phyloP scores from a whole-genome alignment of 2,113 vertebrate species.

The Pristiophorus japonicus region DNA sequence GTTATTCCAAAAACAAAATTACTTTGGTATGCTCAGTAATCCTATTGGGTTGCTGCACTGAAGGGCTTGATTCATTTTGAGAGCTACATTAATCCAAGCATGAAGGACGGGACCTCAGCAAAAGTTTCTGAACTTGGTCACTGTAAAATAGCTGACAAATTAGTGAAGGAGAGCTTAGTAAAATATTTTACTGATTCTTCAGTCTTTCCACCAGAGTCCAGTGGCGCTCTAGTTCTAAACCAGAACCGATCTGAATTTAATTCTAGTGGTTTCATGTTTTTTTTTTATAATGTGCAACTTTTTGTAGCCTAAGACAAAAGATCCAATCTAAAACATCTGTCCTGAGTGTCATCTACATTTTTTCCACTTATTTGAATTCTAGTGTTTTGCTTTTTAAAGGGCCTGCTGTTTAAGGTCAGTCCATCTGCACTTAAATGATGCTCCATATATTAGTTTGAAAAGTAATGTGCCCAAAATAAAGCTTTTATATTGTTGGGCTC shows the following conservation, averaged over 20 bases:
- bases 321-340: background rate
- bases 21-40: background rate
- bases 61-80: background rate
- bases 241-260: background rate
- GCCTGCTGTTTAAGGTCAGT: background rate
- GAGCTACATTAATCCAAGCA: background rate
- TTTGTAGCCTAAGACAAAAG: too few species aligned
- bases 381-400: background rate
- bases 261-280: background rate
- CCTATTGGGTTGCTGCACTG: background rate
- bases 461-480: background rate
- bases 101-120: background rate
- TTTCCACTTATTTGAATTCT: background rate
- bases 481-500: background rate
- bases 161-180: background rate
- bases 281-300: too few species aligned
- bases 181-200: background rate
- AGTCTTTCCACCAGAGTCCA: background rate
- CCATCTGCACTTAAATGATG: background rate
- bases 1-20: background rate
- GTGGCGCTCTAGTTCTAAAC: background rate
- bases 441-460: background rate
- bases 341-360: too few species aligned
- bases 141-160: background rate
- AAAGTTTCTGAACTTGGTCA: background rate